Percentiles rank a stretch among this genome's conserved stretches.
These are phyloP conservation scores for Sisyra nigra DNA, from an alignment of 2,888 invertebrate species.

Conservation along the genomic window DNA sequence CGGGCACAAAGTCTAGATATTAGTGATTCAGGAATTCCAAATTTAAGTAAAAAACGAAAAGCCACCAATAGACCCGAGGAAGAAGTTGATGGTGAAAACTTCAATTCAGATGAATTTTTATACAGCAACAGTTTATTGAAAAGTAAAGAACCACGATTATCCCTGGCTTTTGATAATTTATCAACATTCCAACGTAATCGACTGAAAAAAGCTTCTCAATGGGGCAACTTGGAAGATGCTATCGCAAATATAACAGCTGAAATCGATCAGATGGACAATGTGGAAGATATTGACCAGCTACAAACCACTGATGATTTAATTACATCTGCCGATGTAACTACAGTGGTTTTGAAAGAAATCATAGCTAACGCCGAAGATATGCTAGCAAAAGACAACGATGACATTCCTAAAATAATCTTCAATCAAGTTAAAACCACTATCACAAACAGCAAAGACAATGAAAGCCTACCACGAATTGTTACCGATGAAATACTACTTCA, in stretches of 20 bases:
- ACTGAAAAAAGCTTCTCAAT: constrained; percentile 57
- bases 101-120: constrained; percentile 26
- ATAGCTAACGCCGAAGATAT: constrained; percentile 4
- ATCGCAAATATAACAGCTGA: constrained; percentile 21
- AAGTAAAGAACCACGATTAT: constrained; percentile 40
- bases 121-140: constrained; percentile 29
- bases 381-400: constrained; percentile 6
- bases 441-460: background rate
- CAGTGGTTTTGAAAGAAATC: constrained; percentile 4
- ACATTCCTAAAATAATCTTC: background rate
- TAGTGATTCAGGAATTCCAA: constrained; percentile 31
- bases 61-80: constrained; percentile 37
- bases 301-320: background rate
- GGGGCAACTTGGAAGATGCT: constrained; percentile 63
- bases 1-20: constrained; percentile 68
- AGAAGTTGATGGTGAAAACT: constrained; percentile 23
- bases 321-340: background rate
- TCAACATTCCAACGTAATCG: constrained; percentile 50
- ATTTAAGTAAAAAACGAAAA: constrained; percentile 41
- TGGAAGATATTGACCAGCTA: background rate
- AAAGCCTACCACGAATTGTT: background rate
- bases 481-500: background rate
- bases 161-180: constrained; percentile 44
- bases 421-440: background rate
- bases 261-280: constrained; percentile 5